Evolutionary conservation across 2,888 invertebrate species (phyloP), one percentile per base, ranked within the genome.

Genomic region (Sphecodes monilicornis): DNA sequence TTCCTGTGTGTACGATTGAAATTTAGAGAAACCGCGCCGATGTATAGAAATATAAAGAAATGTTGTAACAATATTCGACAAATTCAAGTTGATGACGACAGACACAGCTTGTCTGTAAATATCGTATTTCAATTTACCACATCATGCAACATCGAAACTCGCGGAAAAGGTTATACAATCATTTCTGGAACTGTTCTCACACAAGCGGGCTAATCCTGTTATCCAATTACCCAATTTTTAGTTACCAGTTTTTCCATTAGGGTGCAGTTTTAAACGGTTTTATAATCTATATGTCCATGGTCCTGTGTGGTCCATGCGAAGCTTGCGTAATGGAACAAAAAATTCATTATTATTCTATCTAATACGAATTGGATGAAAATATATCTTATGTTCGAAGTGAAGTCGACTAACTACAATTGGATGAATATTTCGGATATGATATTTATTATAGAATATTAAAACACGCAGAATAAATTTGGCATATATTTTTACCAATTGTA

Each of bases 81-180:
- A 60, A 50, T 29, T 29, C 66, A 16, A 46, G 66, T 73, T 32
- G 10, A 50, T 26, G 18, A 66, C 71, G 46, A 73, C 72, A 43
- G 46, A 60, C 72, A 73, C 78, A 75, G 29, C 16, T 32, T 22
- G n/a, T 60, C 29, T 32, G 64, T 46, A 43, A 85, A 79, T 36
- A 66, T 87, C 75, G 74, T 68, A 36, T 72, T 82, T 72, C 72
- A 60, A 60, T 43, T 70, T 46, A 54, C 26, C 13, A 32, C 26
- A 54, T 76, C 68, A 70, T 75, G 64, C 39, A 73, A 71, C 43
- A 66, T 18, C 13, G 64, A 71, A 76, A 80, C 72, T 76, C 68
- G 60, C 29, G 5, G 60, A 73, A 76, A 76, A 76, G 84, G 26
- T 80, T 85, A 76, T 76, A 72, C 82, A 85, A 85, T 80, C 70